Evolutionary conservation across 2,888 invertebrate genomes (phyloP).

Genomic region (Rhagonycha fulva): DNA sequence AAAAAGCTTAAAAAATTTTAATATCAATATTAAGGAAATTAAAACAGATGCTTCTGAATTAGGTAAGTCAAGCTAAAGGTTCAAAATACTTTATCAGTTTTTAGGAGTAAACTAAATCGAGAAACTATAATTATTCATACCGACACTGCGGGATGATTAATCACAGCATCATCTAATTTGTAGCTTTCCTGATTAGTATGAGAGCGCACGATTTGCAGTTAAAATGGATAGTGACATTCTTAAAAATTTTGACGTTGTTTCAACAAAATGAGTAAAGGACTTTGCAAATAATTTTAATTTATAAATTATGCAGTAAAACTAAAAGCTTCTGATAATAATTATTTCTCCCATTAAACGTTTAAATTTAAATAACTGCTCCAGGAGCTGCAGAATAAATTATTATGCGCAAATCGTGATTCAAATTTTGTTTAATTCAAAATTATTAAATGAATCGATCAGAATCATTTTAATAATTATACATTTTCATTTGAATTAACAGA

Average conservation of each 20-base stretch:
- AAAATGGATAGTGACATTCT: neutral
- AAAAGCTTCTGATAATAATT: neutral
- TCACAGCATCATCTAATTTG: constrained; percentile 32
- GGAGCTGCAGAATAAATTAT: neutral
- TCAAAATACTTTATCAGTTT: constrained; percentile 3
- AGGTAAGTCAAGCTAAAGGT: neutral
- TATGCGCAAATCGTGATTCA: neutral
- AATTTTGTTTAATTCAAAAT: neutral
- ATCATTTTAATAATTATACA: neutral
- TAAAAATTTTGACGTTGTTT: neutral
- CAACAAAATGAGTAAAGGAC: neutral
- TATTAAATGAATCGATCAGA: neutral
- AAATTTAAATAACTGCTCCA: neutral
- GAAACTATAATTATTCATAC: constrained; percentile 14
- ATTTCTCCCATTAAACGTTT: neutral
- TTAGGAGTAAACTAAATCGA: constrained; percentile 4
- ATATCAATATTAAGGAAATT: neutral
- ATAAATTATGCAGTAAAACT: neutral
- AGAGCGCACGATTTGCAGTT: constrained; percentile 8
- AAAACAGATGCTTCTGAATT: neutral
- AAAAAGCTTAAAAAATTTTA: neutral
- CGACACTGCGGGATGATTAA: constrained; percentile 29
- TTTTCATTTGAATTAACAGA: neutral
- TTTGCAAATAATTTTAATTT: neutral
- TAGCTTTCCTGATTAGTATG: constrained; percentile 26